Evolutionary conservation across 2,888 invertebrate genomes (phyloP), one percentile per base, ranked within the genome.

Genomic region (Macrosiphum euphorbiae): DNA sequence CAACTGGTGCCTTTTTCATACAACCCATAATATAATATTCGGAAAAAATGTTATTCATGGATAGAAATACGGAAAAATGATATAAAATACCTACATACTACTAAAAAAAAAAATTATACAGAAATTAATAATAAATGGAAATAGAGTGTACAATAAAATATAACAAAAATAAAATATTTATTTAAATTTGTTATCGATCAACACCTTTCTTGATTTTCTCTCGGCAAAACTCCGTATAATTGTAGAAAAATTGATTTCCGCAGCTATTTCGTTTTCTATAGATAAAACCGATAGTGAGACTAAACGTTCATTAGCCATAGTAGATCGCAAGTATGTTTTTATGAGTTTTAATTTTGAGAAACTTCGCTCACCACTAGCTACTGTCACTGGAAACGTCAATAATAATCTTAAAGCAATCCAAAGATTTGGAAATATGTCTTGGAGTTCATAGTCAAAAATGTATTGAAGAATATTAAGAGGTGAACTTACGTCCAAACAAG

Each of bases 321-420:
- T 93, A 28, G 94, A 94, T 78, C 91, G 86, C 44, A 94, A 91
- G 67, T 94, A 94, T 86, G 94, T 94, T 92, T 94, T 94, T 58
- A 94, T 94, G 28, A 94, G 91, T 58, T 94, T 93, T 50, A 94
- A 58, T 91, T 94, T 94, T 7, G 91, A 94, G 86, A 94, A 94
- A 94, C 94, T 94, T 50, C 93, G 50, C 89, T 93, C 92, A 88
- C 88, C 92, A 90, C 55, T 67, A 35, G 94, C 92, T 47, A 94
- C 93, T 47, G 94, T 94, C 41, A 41, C 94, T 52, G 90, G 94
- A 58, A 91, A 28, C 26, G 88, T 94, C 92, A 94, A 85, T 58
- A 94, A 88, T 88, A 94, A 94, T 89, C 94, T 88, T 55, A 94
- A 67, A 41, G 91, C 94, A 84, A 92, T 93, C 90, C 89, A 92